phyloP scores from a whole-genome alignment of 2,888 invertebrate genomes.

The Drosophila peninsularis region DNA sequence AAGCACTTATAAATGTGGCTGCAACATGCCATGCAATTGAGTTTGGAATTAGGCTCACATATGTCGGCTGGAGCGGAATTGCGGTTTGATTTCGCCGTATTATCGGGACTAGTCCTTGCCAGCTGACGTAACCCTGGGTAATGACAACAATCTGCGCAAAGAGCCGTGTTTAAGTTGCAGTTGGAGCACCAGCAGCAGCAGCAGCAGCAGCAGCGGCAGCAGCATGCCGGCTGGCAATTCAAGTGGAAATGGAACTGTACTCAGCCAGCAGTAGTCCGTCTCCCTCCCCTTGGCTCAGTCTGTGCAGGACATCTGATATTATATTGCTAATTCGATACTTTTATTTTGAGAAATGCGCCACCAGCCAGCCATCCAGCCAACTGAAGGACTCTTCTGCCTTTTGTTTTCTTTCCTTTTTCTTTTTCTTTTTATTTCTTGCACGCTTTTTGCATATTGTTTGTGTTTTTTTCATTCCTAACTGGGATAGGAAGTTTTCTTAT shows the following conservation, averaged over 20 bases:
- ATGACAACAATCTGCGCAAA: conserved; percentile 57
- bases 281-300: conserved; percentile 11
- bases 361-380: conserved; percentile 31
- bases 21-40: conserved; percentile 45
- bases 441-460: conserved; percentile 53
- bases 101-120: conserved; percentile 40
- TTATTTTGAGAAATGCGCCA: conserved; percentile 62
- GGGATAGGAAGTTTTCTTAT: conserved; percentile 44
- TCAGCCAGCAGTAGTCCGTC: conserved; percentile 41
- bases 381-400: conserved; percentile 37
- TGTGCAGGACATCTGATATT: conserved; percentile 78
- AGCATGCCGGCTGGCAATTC: conserved; percentile 71
- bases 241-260: conserved; percentile 66
- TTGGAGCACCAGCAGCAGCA: conserved; percentile 12
- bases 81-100: conserved; percentile 62
- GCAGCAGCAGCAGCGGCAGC: conserved; percentile 34
- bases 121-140: conserved; percentile 60
- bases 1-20: conserved; percentile 45
- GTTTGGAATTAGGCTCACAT: conserved; percentile 68
- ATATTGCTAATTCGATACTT: conserved; percentile 83
- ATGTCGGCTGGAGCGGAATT: conserved; percentile 60
- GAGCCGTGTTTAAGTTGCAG: conserved; percentile 17
- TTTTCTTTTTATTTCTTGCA: conserved; percentile 14
- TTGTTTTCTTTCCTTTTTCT: conserved; percentile 22
- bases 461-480: conserved; percentile 51